Evolutionary conservation across 2,888 invertebrate species (phyloP).

Genomic region (Teleogryllus oceanicus): DNA sequence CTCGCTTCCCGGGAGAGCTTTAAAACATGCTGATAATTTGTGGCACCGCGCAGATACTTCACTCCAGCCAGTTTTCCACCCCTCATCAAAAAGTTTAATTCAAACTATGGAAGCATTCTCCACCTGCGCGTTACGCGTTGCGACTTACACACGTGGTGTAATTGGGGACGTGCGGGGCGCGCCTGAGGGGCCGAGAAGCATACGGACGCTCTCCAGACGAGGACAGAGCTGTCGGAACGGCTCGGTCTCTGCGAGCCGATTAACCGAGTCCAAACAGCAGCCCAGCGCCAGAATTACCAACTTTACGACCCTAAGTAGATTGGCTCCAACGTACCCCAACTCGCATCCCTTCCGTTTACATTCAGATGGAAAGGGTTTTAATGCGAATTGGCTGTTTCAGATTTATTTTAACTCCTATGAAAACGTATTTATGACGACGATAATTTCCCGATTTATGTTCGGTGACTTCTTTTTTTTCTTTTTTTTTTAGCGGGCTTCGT

Average conservation of each 20-base stretch:
- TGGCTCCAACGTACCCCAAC: not conserved
- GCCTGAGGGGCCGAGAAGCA: not conserved
- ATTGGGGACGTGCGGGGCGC: not conserved
- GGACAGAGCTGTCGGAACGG: not conserved
- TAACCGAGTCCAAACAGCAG: constrained; percentile 18
- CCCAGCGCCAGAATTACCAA: not conserved
- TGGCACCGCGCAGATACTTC: too few relatives aligned
- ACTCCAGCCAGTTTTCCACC: too few relatives aligned
- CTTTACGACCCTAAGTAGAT: constrained; percentile 2
- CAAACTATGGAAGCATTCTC: not conserved
- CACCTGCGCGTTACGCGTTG: not conserved
- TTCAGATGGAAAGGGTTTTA: not conserved
- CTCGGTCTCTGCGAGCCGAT: not conserved
- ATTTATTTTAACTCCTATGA: not conserved
- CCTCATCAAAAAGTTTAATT: not conserved
- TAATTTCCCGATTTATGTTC: not conserved
- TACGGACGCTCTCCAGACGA: not conserved
- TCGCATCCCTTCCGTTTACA: not conserved
- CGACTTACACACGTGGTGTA: not conserved
- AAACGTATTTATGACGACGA: not conserved
- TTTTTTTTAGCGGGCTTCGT: too few relatives aligned
- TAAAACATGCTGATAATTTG: too few relatives aligned
- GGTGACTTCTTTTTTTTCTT: too few relatives aligned
- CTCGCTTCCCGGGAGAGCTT: too few relatives aligned
- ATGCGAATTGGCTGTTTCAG: constrained; percentile 3